phyloP scores from a whole-genome alignment of 2,113 vertebrate species.

The Onychorhynchus coronatus region DNA sequence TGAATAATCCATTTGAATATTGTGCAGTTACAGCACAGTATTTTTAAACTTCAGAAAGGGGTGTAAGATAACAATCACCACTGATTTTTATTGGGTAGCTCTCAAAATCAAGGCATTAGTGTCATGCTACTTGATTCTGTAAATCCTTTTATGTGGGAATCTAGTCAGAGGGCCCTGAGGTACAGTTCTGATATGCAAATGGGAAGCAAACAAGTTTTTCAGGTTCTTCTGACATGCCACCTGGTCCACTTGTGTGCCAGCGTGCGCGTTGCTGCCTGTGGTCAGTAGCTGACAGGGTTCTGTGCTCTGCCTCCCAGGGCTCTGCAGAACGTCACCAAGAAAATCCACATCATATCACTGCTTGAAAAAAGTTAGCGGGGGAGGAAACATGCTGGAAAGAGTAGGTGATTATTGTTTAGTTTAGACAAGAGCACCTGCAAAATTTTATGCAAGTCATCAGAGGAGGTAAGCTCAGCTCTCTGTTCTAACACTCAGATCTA shows the following conservation, averaged over 20 bases:
- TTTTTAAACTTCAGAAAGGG: neutral
- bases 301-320: neutral
- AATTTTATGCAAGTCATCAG: neutral
- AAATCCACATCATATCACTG: neutral
- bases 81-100: neutral
- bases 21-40: neutral
- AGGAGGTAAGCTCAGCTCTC: neutral
- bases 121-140: neutral
- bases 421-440: neutral
- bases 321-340: neutral
- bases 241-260: rapidly evolving
- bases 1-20: neutral
- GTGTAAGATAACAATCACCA: neutral
- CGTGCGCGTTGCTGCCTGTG: rapidly evolving
- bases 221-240: neutral
- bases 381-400: neutral
- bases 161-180: neutral
- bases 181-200: neutral
- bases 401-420: neutral
- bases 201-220: neutral
- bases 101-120: neutral
- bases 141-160: neutral
- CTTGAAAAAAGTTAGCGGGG: neutral
- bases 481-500: neutral
- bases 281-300: neutral